Percentiles rank a stretch among this genome's conserved stretches.
These are phyloP conservation scores for Sapajus apella DNA, from an alignment of 2,113 vertebrate genomes.

Conservation along the genomic window DNA sequence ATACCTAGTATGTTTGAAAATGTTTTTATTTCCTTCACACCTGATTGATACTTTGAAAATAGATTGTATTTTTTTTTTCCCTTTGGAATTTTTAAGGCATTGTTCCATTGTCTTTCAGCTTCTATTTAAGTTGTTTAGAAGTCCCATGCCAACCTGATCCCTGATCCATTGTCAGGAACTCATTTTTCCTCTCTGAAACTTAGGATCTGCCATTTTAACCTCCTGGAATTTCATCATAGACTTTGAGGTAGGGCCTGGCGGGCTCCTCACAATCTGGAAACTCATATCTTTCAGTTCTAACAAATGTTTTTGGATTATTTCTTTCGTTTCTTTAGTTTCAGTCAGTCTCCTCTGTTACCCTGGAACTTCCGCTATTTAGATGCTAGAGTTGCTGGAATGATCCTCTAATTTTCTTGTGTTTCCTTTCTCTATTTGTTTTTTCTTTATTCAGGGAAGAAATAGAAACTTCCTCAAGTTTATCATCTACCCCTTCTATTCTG, in stretches of 20 bases:
- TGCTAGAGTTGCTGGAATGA: not conserved
- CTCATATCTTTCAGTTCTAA: conserved; percentile 11
- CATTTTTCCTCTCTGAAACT: not conserved
- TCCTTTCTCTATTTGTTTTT: not conserved
- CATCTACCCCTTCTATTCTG: not conserved
- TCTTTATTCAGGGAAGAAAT: not conserved
- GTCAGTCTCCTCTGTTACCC: not conserved
- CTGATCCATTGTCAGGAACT: not conserved
- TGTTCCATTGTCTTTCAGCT: not conserved
- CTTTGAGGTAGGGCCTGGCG: not conserved
- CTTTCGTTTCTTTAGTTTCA: conserved; percentile 38
- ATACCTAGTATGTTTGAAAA: not conserved
- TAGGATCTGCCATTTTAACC: not conserved
- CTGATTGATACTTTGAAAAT: conserved; percentile 10
- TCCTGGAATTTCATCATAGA: not conserved
- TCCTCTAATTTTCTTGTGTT: not conserved
- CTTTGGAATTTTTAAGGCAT: not conserved
- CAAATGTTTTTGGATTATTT: conserved; percentile 26
- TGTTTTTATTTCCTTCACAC: conserved; percentile 14
- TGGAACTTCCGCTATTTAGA: not conserved
- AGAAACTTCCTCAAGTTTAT: conserved; percentile 9
- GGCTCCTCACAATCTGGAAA: not conserved
- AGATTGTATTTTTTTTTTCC: not conserved
- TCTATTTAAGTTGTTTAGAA: not conserved
- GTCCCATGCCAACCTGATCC: not conserved